Conservation (phyloP, 1,140 invertebrate species). For the Microvelia longipes region DNA sequence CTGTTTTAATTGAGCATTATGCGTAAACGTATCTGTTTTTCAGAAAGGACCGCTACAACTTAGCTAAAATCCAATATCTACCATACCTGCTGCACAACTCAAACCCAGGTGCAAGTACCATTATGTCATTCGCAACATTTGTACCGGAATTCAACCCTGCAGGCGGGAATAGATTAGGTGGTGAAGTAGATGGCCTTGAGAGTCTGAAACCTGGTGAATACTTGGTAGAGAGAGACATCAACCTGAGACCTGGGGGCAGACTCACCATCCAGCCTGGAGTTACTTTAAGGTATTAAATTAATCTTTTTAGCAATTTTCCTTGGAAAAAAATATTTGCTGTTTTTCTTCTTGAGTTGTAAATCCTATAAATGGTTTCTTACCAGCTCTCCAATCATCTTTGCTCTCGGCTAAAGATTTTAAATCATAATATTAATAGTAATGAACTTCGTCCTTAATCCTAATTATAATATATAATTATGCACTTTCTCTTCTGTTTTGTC, state of each 20-base stretch:
- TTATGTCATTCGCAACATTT: conserved; percentile 50
- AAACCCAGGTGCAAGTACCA: conserved; percentile 63
- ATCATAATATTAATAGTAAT: too few relatives aligned
- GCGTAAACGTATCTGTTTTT: too few relatives aligned
- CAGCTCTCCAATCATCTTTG: too few relatives aligned
- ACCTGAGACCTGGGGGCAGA: conserved; percentile 71
- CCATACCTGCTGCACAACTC: conserved; percentile 71
- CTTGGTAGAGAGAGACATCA: conserved; percentile 75
- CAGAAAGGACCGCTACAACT: conserved; percentile 77
- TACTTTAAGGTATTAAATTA: conserved; percentile 43
- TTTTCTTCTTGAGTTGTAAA: not conserved
- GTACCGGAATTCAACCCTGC: conserved; percentile 57
- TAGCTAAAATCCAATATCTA: conserved; percentile 71
- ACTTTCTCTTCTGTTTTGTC: too few relatives aligned
- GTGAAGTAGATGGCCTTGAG: conserved; percentile 76
- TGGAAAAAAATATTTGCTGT: not conserved
- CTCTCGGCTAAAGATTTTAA: too few relatives aligned
- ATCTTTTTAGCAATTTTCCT: not conserved
- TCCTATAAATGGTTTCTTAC: not conserved
- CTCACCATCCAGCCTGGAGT: conserved; percentile 75
- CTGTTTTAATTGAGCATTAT: too few relatives aligned
- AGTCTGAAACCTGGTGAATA: conserved; percentile 63
- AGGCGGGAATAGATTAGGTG: conserved; percentile 51
- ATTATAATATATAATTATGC: too few relatives aligned
- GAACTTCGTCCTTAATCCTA: too few relatives aligned